Base-by-base conservation (phyloP, 2,113 vertebrate species). In the Mobula hypostoma region DNA sequence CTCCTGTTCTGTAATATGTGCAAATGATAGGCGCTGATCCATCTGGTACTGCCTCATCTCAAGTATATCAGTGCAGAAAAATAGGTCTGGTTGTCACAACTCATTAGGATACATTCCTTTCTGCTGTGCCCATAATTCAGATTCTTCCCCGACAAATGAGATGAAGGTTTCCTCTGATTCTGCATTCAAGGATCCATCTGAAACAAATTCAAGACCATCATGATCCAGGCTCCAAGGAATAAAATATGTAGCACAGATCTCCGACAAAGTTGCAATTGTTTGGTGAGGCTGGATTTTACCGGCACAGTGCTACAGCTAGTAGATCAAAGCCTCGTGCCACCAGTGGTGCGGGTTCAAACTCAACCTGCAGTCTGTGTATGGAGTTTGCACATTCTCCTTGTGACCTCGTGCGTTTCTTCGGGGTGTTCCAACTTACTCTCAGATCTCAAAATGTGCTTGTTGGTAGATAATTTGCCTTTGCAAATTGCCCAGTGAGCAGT, bases 11-110 rank as follows among this genome's bases (percentile, higher is more conserved):
- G 21, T 21, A 70, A 27, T 93, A 36, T 76, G 70, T 74, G 70
- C 36, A 93, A 56, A 40, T 93, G 70, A 93, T 93, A 93, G 68
- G 40, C 40, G 15, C 36, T 15, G 91, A 92, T 74, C 36, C 70
- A 56, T 74, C 21, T 76, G 91, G 40, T 36, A 93, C 91, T 76
- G 32, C 36, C 2, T 93, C 24, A 40, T 56, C 70, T 74, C 61
- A 90, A 66, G 32, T n/a, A n/a, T 63, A 19, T 66, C 85, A 90
- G 85, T 63, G 61, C n/a, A 6, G n/a, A 90, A 90, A 90, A 66
- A 90, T n/a, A 88, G 3, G 61, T n/a, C 27, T 88, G 14, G 3
- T 29, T 88, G 85, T 66, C n/a, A 7, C n/a, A 68, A 17, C 36
- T 29, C 85, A 90, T 66, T 17, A 90, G 61, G 15, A 68, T 21